Evolutionary conservation across 2,113 vertebrate genomes (phyloP).

Genomic region (Cyprinodon variegatus): DNA sequence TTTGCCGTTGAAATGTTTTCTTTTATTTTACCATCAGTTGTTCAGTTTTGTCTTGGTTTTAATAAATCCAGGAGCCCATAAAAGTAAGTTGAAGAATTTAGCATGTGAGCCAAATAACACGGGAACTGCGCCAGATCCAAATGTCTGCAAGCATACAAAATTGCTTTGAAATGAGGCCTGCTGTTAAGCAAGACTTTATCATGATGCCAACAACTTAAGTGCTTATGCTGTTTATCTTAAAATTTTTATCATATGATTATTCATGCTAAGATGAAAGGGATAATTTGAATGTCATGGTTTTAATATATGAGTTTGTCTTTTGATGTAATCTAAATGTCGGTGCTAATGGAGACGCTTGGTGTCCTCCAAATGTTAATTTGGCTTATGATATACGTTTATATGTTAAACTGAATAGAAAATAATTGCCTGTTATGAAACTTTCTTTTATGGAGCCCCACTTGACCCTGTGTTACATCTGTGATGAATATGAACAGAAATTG

Average conservation of each 20-base stretch:
- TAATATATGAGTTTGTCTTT: not conserved
- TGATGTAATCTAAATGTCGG: not conserved
- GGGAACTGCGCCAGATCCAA: constrained; percentile 7
- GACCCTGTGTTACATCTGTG: constrained; percentile 17
- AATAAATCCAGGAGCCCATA: constrained; percentile 24
- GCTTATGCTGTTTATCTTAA: not conserved
- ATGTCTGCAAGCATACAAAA: constrained; percentile 12
- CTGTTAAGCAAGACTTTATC: not conserved
- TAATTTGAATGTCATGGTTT: not conserved
- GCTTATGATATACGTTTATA: not conserved
- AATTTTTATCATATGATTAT: not conserved
- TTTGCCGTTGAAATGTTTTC: not conserved
- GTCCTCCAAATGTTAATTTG: not conserved
- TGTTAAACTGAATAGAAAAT: not conserved
- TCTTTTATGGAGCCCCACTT: constrained; percentile 9
- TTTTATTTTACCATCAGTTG: constrained; percentile 7
- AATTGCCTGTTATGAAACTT: not conserved
- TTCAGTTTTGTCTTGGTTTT: not conserved
- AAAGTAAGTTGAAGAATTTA: constrained; percentile 21
- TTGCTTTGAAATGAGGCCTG: not conserved
- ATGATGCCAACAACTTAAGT: not conserved
- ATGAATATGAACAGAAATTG: not conserved
- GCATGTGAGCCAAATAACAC: constrained; percentile 13
- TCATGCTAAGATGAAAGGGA: not conserved
- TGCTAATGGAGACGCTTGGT: not conserved